A percentile compares a stretch with the other conserved stretches of the same genome.
These are phyloP conservation scores for Celastrina argiolus DNA, from an alignment of 2,888 invertebrate genomes.

Conservation along the genomic window DNA sequence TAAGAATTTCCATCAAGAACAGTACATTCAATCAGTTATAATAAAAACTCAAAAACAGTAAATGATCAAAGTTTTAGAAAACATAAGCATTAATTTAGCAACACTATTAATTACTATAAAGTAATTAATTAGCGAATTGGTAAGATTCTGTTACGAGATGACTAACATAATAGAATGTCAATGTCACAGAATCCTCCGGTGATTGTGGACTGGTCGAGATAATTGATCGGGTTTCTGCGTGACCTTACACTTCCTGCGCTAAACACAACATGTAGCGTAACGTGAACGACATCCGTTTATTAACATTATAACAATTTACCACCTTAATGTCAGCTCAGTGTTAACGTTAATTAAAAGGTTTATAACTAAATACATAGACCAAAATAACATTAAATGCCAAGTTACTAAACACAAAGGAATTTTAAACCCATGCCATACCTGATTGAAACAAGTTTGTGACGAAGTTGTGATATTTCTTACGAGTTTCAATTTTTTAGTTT, in stretches of 20 bases:
- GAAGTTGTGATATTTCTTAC: no score
- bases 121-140: background rate
- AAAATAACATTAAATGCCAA: background rate
- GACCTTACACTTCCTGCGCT: constrained; percentile 13
- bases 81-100: no score
- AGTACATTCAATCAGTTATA: no score
- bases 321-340: no score
- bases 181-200: constrained; percentile 6
- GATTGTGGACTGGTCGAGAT: background rate
- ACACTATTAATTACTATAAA: no score
- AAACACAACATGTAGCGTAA: background rate
- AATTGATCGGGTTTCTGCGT: background rate
- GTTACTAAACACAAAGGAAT: background rate
- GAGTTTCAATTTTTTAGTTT: no score
- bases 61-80: no score
- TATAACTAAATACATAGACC: no score
- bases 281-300: constrained; percentile 2
- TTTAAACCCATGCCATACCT: background rate
- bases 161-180: background rate
- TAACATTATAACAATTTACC: background rate
- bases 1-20: no score
- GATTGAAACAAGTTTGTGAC: background rate
- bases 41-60: no score
- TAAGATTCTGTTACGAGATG: background rate
- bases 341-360: no score